phyloP scores from a whole-genome alignment of 2,113 vertebrate genomes.

The Neotoma lepida region DNA sequence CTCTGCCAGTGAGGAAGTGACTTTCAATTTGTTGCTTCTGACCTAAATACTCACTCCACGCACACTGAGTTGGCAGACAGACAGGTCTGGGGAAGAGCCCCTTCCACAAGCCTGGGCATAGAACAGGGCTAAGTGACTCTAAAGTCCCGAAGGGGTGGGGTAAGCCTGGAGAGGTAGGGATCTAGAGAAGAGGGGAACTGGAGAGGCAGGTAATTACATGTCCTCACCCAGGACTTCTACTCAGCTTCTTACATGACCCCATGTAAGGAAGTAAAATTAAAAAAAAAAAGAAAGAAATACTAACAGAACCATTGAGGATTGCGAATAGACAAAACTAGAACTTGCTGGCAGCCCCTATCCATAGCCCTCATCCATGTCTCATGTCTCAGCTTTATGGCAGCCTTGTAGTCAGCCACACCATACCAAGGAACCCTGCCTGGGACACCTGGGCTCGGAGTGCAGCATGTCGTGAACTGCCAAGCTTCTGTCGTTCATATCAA shows the following conservation, averaged over 20 bases:
- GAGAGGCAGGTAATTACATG: rapidly evolving
- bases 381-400: neutral
- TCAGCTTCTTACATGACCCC: neutral
- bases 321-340: neutral
- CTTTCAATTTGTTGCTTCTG: rapidly evolving
- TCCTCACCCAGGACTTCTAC: neutral
- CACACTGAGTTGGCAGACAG: rapidly evolving
- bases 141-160: rapidly evolving
- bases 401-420: neutral
- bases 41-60: too few species aligned
- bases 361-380: rapidly evolving
- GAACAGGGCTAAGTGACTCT: rapidly evolving
- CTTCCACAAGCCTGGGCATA: rapidly evolving
- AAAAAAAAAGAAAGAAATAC: neutral
- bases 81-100: rapidly evolving
- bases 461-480: neutral
- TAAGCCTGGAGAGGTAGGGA: rapidly evolving
- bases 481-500: too few species aligned
- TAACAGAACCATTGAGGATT: neutral
- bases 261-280: neutral
- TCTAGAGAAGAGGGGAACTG: neutral
- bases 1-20: rapidly evolving
- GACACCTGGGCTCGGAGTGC: neutral
- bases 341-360: neutral
- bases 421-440: rapidly evolving